Percentiles rank a stretch among this genome's conserved stretches.
These are phyloP conservation scores for Polymixis flavicincta DNA, from an alignment of 2,888 invertebrate genomes.

Conservation along the genomic window DNA sequence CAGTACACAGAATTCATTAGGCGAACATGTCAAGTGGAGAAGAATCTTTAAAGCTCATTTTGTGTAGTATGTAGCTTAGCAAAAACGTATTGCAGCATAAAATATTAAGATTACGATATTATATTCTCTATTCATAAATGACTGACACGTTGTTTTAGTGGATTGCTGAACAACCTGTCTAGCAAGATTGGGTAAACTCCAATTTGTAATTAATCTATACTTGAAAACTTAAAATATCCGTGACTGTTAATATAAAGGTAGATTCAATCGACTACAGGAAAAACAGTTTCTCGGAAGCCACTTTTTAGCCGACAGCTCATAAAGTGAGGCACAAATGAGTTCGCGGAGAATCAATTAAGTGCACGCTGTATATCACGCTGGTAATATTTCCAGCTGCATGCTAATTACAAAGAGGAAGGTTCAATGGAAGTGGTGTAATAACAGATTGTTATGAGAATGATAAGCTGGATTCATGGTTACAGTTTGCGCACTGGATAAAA, in stretches of 20 bases:
- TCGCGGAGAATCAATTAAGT: slow-evolving; percentile 58
- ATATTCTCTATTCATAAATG: background rate
- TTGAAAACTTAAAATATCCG: too few relatives aligned
- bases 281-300: slow-evolving; percentile 19
- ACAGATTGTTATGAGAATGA: too few relatives aligned
- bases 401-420: slow-evolving; percentile 45
- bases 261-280: slow-evolving; percentile 1
- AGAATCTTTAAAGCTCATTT: slow-evolving; percentile 17
- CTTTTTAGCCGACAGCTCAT: slow-evolving; percentile 9
- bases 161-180: background rate
- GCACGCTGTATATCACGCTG: slow-evolving; percentile 29
- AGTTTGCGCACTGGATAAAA: too few relatives aligned
- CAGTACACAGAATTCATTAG: slow-evolving; percentile 22
- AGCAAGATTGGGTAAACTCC: background rate
- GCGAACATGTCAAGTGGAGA: background rate
- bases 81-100: background rate
- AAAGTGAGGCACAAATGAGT: slow-evolving; percentile 23
- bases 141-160: background rate
- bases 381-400: slow-evolving; percentile 57
- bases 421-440: too few relatives aligned
- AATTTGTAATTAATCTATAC: too few relatives aligned
- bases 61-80: background rate
- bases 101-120: background rate
- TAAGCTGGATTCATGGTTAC: too few relatives aligned
- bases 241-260: background rate